These are phyloP conservation scores for Tolypeutes matacus DNA, from an alignment of 2,797 vertebrate species.

Conservation along the genomic window DNA sequence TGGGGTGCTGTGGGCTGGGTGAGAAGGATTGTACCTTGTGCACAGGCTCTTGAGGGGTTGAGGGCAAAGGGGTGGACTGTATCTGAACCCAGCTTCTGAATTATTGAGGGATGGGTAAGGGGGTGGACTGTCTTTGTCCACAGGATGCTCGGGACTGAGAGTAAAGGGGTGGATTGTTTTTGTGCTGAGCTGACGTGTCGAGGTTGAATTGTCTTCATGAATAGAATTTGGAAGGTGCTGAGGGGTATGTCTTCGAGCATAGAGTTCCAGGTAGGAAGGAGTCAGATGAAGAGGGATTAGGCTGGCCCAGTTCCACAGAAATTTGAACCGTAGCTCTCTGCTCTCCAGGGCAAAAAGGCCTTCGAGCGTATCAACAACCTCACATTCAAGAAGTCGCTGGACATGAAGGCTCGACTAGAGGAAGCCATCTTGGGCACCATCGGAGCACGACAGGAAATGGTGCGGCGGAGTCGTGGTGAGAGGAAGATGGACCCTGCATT, in stretches of 20 bases:
- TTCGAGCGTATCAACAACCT: conserved; percentile 96
- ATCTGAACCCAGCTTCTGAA: no score
- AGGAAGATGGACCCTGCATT: accelerated
- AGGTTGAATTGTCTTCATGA: not conserved
- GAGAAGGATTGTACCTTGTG: no score
- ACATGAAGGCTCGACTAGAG: conserved; percentile 96
- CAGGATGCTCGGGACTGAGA: not conserved
- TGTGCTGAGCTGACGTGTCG: not conserved
- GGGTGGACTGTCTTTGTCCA: not conserved
- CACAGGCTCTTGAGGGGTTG: not conserved
- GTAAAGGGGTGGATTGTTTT: not conserved
- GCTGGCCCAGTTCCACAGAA: not conserved
- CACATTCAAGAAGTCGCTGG: conserved; percentile 96
- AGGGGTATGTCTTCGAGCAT: not conserved
- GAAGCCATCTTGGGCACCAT: conserved; percentile 96
- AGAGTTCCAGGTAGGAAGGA: not conserved
- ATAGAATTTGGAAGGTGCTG: not conserved
- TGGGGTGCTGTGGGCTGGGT: not conserved
- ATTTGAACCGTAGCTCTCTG: not conserved
- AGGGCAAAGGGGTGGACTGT: not conserved
- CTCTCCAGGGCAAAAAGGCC: conserved; percentile 91
- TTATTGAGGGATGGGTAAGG: no score
- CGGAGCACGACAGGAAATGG: conserved; percentile 96
- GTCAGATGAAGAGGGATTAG: no score
- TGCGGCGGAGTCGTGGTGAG: conserved; percentile 93